phyloP scores from a whole-genome alignment of 2,888 invertebrate genomes.

The Tinea pellionella region DNA sequence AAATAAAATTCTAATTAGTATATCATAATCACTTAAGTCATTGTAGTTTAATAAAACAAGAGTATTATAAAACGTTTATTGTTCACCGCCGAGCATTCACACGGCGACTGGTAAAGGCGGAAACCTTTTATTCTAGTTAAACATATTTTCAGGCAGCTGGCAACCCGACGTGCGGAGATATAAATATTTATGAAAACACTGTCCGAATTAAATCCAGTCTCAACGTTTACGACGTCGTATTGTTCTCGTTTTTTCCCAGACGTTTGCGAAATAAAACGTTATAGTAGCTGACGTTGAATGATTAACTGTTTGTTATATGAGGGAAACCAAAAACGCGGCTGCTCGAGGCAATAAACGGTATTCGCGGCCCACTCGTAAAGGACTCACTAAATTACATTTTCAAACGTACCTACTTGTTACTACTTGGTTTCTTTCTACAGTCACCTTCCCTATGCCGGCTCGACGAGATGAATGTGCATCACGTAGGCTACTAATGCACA shows the following conservation, averaged over 20 bases:
- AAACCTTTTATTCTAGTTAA: slow-evolving; percentile 21
- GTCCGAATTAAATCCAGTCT: slow-evolving; percentile 41
- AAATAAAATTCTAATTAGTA: too few species aligned
- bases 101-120: not conserved
- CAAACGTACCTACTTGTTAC: slow-evolving; percentile 2
- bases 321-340: slow-evolving; percentile 11
- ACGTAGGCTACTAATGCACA: too few species aligned
- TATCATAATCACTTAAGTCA: not conserved
- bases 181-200: slow-evolving; percentile 47
- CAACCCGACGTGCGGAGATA: slow-evolving; percentile 20
- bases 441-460: too few species aligned
- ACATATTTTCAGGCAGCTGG: slow-evolving; percentile 29
- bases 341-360: slow-evolving; percentile 5
- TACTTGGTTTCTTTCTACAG: too few species aligned
- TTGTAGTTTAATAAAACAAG: not conserved
- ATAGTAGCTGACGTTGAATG: slow-evolving; percentile 29
- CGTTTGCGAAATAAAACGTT: slow-evolving; percentile 32
- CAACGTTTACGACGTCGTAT: slow-evolving; percentile 34
- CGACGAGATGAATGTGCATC: too few species aligned
- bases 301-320: slow-evolving; percentile 28
- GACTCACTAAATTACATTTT: not conserved
- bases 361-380: slow-evolving; percentile 7
- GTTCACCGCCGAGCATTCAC: slow-evolving; percentile 1
- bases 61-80: not conserved
- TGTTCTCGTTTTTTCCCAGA: slow-evolving; percentile 25